A percentile compares a stretch with the other conserved stretches of the same genome.
phyloP scores from a whole-genome alignment of 2,888 invertebrate species.

The Metellina segmentata region DNA sequence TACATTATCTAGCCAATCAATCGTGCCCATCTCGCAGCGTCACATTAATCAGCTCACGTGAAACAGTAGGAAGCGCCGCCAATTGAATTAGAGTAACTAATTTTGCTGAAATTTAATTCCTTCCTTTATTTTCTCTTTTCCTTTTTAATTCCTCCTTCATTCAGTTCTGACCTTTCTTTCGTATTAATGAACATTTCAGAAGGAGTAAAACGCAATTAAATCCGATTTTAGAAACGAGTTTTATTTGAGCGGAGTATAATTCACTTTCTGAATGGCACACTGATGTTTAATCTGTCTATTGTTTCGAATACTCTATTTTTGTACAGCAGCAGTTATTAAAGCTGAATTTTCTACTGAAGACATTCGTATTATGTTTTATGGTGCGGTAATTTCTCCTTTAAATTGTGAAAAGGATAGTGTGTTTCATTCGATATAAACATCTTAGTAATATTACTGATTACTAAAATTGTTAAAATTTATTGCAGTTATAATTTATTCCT shows the following conservation, averaged over 20 bases:
- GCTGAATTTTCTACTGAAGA: no score
- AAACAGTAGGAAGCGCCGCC: slow-evolving; percentile 18
- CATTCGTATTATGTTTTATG: no score
- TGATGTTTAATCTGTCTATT: background rate
- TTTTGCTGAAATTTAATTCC: slow-evolving; percentile 26
- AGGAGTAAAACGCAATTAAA: background rate
- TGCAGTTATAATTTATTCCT: no score
- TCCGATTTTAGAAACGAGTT: background rate
- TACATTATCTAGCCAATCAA: slow-evolving; percentile 47
- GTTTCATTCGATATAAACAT: no score
- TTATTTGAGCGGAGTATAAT: background rate
- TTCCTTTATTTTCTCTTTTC: background rate
- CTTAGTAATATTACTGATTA: no score
- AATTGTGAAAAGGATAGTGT: no score
- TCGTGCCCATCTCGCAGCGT: slow-evolving; percentile 20
- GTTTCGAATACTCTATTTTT: no score
- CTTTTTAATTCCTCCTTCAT: background rate
- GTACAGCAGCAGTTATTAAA: no score
- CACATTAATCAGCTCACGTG: slow-evolving; percentile 45
- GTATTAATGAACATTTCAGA: background rate
- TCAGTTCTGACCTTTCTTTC: background rate
- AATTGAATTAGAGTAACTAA: slow-evolving; percentile 55
- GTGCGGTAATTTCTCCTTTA: no score
- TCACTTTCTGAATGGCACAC: background rate
- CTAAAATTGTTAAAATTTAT: no score